These are phyloP conservation scores for Nasua narica DNA, from an alignment of 2,797 vertebrate species.

Conservation along the genomic window DNA sequence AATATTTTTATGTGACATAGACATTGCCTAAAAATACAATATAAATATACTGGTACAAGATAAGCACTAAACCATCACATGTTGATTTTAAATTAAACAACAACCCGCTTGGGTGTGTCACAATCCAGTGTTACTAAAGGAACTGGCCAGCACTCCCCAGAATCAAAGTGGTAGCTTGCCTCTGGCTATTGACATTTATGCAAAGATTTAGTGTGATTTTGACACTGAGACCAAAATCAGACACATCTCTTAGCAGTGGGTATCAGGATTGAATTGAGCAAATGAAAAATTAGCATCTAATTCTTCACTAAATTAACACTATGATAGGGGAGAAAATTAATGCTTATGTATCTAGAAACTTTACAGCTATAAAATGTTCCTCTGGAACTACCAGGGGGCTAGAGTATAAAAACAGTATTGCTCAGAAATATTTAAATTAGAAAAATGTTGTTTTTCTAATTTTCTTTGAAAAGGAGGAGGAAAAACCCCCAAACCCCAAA, in stretches of 20 bases:
- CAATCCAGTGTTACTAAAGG: neutral
- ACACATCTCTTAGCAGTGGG: neutral
- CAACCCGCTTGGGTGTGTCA: accelerated
- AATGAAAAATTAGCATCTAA: neutral
- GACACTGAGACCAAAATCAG: neutral
- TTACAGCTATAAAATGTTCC: neutral
- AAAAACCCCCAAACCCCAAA: neutral
- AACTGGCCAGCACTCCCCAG: neutral
- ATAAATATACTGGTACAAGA: neutral
- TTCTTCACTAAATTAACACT: neutral
- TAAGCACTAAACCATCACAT: neutral
- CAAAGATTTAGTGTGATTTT: neutral
- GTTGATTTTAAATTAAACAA: neutral
- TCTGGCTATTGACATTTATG: neutral
- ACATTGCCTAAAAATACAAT: neutral
- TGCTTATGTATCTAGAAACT: neutral
- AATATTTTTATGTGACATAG: neutral
- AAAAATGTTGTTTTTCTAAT: neutral
- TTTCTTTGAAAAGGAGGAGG: neutral
- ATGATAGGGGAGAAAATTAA: neutral
- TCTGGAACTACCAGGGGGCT: neutral
- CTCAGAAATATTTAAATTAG: neutral
- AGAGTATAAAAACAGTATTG: neutral
- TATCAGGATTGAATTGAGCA: neutral
- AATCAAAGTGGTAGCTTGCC: neutral